Conservation (phyloP, 53 echinoderm and acorn worm genomes). For the Stichopus horrens region DNA sequence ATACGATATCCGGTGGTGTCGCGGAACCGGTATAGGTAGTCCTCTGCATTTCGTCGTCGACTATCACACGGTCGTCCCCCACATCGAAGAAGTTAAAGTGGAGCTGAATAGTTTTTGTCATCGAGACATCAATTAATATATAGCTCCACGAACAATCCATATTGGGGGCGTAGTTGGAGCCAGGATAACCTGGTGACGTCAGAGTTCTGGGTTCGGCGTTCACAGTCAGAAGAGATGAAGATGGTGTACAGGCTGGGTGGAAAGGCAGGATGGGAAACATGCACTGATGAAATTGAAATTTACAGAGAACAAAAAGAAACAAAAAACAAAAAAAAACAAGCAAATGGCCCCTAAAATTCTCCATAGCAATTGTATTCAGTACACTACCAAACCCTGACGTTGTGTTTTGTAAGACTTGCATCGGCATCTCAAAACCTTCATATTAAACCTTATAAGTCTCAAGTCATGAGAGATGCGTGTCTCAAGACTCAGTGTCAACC, state of each 20-base stretch:
- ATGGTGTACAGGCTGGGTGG: neutral
- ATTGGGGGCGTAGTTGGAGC: neutral
- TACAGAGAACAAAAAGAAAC: no score
- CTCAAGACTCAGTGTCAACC: no score
- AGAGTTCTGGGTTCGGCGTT: neutral
- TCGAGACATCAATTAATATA: neutral
- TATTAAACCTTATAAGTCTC: no score
- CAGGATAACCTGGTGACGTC: neutral
- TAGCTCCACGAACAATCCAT: neutral
- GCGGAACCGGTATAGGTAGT: neutral
- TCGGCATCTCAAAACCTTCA: no score
- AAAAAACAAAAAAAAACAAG: no score
- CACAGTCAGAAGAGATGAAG: neutral
- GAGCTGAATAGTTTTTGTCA: neutral
- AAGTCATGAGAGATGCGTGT: no score
- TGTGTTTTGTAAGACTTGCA: no score
- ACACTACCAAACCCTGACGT: no score
- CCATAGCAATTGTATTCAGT: no score
- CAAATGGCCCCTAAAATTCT: no score
- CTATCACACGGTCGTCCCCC: neutral
- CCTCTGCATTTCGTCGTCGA: neutral
- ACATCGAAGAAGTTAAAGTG: neutral
- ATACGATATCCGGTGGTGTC: neutral
- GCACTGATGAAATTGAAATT: no score
- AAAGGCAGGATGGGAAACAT: neutral